Base-by-base conservation (phyloP, 2,113 vertebrate genomes). In the Anarhynchus alexandrinus region DNA sequence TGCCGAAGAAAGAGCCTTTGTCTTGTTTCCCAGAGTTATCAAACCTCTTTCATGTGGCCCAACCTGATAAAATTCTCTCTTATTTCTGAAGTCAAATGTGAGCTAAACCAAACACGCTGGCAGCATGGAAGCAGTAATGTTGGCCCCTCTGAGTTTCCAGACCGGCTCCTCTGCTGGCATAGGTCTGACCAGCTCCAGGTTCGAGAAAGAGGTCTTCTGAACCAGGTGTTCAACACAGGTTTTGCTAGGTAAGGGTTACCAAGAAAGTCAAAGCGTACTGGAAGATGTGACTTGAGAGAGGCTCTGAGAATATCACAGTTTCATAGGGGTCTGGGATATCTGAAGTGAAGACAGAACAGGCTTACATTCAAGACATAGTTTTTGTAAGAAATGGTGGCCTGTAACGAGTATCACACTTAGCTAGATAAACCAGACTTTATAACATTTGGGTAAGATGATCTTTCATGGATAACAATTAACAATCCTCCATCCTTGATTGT, bases 1-100 rank as follows among this genome's bases (percentile, higher is more conserved):
- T 55, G 29, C 58, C 49, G 25, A 97, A 95, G 82, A 90, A 94
- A 88, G 64, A 64, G 69, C 38, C 82, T 96, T 96, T 95, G 92
- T 88, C 72, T 92, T 25, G 4, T 64, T 95, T 92, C 69, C 67
- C 55, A 22, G 82, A 90, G 74, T 70, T 94, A 94, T 72, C 79
- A 71, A 92, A 36, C 21, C 51, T n/a, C 79, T 84, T 88, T 95
- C 69, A 90, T 51, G 76, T 59, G 69, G 90, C 40, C 47, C 9
- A 0, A 61, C 55, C 34, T 81, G 79, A 86, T 86, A 88, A 86
- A 78, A 88, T 80, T 89, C 51, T 57, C 59, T 57, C 59, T 77
- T 77, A 27, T 88, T 94, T 90, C 85, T 40, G 59, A 81, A 95
- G 79, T 55, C 69, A 86, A 84, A 70, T 0, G 0, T 67, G 86